Base-by-base conservation (phyloP, 2,113 vertebrate species). In the Meleagris gallopavo region DNA sequence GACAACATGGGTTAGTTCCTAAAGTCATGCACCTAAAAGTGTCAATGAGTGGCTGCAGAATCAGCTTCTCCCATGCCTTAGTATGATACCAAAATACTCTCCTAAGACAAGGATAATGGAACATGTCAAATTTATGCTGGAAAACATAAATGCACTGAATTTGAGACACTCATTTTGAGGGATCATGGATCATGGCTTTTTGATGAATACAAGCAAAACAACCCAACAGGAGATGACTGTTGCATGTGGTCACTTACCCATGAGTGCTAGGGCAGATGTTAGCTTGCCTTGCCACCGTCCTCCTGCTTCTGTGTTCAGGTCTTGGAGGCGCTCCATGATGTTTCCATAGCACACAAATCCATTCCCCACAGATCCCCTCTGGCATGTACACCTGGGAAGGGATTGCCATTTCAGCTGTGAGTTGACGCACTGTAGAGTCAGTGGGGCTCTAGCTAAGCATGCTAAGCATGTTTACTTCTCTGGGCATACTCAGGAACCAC, bases 331-430 rank as follows among this genome's bases (percentile, higher is more conserved):
- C 71, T 99, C 97, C 94, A 99, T 97, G 96, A 99, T 97, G 86
- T 98, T 98, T 77, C 99, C 99, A 0, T 98, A 98, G 91, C 99
- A 99, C 5, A 95, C 80, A 15, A 97, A 96, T 2, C 99, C 99
- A 0, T 99, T 97, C 0, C 99, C 99, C 32, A 98, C 54, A 1
- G 98, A 99, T 21, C 98, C 98, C 11, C 86, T 93, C 43, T 81
- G 96, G 94, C 99, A 99, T 0, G 84, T 97, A 88, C 99, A 99
- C 88, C 99, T 99, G 73, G 4, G 67, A 46, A 87, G 41, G 80
- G 25, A 85, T 64, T 7, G 7, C 48, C 1, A 7, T 27, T 67
- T 87, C 34, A 85, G 12, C 18, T 73, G 22, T 67, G 43, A 1
- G 11, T 18, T 70, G 24, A 21, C 58, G 64, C 27, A 60, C 21